Evolutionary conservation across 2,797 vertebrate genomes (phyloP), one percentile per base, ranked within the genome.

Genomic region (Serranus cabrilla): DNA sequence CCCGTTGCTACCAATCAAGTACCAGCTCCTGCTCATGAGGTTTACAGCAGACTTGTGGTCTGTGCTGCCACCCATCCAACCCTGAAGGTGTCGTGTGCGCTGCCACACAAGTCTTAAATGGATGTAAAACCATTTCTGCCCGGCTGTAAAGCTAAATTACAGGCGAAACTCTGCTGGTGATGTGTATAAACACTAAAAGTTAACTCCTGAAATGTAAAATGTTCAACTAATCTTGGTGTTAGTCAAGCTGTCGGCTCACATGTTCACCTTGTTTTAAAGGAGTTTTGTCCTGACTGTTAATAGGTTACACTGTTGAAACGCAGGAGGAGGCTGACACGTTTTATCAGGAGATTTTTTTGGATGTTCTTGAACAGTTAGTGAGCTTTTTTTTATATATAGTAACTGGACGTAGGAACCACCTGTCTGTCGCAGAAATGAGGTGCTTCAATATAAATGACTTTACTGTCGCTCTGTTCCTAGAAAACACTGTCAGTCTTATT

Each of bases 251-350:
- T 50, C 60, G 11, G 20, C 64, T 77, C 60, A 56, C 70, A 39
- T 18, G 23, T 47, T 56, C 65, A 31, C 71, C 74, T 78, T 79
- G 65, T 87, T 90, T 86, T 74, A 80, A 80, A 87, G 74, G 63
- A 25, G 39, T 20, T 58, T 76, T 45, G 31, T 72, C 64, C 39
- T 54, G 18, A 46, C 25, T 70, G 16, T 72, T 68, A 5, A 31
- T 50, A 63, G n/a, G 27, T 47, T 34, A 50, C 40, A 58, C 40
- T 66, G 54, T 74, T 68, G 42, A 42, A 47, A 54, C 43, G 23
- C 42, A 63, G 20, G 52, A 37, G 45, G 46, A 57, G 23, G 59
- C 17, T 61, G 61, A 74, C 23, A 61, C 25, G 23, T 85, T 80
- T 71, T 2, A 2, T 31, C 43, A 66, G 17, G 59, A 59, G 31